Evolutionary conservation across 2,888 invertebrate genomes (phyloP), one percentile per base, ranked within the genome.

Genomic region (Lithophane leautieri): DNA sequence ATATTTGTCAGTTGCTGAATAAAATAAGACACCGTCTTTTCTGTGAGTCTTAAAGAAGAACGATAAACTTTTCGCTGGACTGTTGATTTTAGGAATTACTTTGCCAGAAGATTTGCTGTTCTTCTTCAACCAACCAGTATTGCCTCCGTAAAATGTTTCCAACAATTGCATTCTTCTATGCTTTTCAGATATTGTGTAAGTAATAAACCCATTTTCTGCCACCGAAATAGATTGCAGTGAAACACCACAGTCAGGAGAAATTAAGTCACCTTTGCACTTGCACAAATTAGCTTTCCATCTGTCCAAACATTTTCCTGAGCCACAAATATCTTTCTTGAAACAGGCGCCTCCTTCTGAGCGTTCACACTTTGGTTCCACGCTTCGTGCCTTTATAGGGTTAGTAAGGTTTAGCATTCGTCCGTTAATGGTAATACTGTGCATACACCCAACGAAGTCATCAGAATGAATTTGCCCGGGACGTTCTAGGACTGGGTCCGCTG

Each of bases 401-500:
- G 98, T 98, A 70, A 99, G 95, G 91, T 99, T 99, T 42, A 99
- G 92, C 1, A 97, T 96, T 40, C 98, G 97, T 7, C 99, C 99
- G 90, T 99, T 99, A 72, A 99, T 97, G 0, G 98, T 97, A 3
- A 99, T 98, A 86, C 98, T 98, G 90, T 99, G 99, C 85, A 99
- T 97, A 91, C 99, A 99, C 9, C 99, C 99, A 25, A 99, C 98
- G 79, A 99, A 97, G 92, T 99, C 99, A 91, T 99, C 99, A 0
- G 99, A 98, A 89, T 98, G 98, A 58, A 99, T 97, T 94, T 99
- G 99, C 0, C 98, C 99, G 0, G 98, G 98, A 63, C 99, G 97
- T 92, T 99, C 98, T 44, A 99, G 94, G 0, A 99, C 97, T 22
- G 99, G 98, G 94, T 98, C 98, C 0, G 99, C 98, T 85, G 98